Conservation (phyloP, 2,797 vertebrate genomes). For the Micrastur ruficollis region DNA sequence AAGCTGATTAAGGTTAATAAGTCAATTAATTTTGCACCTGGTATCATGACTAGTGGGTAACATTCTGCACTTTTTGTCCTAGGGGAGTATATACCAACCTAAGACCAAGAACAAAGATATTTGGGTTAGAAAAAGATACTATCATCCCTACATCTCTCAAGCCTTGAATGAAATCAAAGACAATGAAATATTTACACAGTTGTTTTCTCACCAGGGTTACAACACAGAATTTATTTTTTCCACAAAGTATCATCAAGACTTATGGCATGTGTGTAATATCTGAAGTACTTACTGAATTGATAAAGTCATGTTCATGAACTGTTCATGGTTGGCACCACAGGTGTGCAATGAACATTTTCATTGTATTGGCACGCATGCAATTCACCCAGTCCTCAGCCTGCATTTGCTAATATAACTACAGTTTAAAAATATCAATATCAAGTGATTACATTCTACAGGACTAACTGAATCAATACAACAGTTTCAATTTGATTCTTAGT, state of each 20-base stretch:
- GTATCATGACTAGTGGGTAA: not conserved
- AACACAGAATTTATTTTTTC: not conserved
- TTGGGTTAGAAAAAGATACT: not conserved
- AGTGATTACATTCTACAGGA: not conserved
- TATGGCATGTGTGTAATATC: not conserved
- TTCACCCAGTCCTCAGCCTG: not conserved
- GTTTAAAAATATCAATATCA: not conserved
- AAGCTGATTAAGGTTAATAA: slow-evolving; percentile 44
- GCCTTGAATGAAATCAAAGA: not conserved
- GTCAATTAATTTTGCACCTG: slow-evolving; percentile 30
- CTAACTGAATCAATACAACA: not conserved
- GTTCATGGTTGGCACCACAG: not conserved
- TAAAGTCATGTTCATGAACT: not conserved
- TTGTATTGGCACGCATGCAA: not conserved
- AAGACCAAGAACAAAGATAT: not conserved
- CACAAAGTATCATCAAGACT: not conserved
- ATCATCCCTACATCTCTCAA: not conserved
- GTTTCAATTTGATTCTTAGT: not conserved
- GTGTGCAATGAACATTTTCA: not conserved
- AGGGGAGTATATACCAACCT: not conserved
- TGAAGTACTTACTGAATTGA: not conserved
- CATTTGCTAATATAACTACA: not conserved
- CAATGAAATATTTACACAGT: not conserved
- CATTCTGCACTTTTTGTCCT: not conserved
- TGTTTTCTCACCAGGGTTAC: not conserved